phyloP scores from a whole-genome alignment of 2,797 vertebrate species.

The Paedocypris micromegethes region DNA sequence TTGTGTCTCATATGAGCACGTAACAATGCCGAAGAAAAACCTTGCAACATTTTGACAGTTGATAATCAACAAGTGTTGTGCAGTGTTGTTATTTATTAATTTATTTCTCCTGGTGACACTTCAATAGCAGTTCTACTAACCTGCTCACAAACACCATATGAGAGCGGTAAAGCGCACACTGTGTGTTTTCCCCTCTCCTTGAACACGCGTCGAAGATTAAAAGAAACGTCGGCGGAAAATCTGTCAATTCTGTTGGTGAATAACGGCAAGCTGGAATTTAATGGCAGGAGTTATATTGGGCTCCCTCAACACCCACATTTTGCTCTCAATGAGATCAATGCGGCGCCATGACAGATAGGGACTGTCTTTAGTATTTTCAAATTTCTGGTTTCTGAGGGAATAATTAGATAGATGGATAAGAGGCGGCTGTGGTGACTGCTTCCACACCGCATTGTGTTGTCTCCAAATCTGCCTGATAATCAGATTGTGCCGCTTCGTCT shows the following conservation, averaged over 20 bases:
- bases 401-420: conserved; percentile 80
- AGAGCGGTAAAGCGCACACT: conserved; percentile 66
- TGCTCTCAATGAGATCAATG: conserved; percentile 79
- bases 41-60: conserved; percentile 58
- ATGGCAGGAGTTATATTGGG: conserved; percentile 78
- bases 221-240: conserved; percentile 77
- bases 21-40: conserved; percentile 20
- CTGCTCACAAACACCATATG: conserved; percentile 71
- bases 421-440: conserved; percentile 70
- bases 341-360: conserved; percentile 72
- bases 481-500: conserved; percentile 66
- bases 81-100: conserved; percentile 62
- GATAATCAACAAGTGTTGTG: conserved; percentile 76
- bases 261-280: conserved; percentile 75
- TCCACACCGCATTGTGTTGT: conserved; percentile 66
- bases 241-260: conserved; percentile 78
- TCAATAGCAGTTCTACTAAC: conserved; percentile 74
- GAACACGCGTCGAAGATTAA: conserved; percentile 80
- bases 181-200: conserved; percentile 62
- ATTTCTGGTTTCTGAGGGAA: conserved; percentile 81
- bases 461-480: conserved; percentile 72
- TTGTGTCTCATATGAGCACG: conserved; percentile 46
- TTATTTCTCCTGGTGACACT: conserved; percentile 58
- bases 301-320: conserved; percentile 75
- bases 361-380: conserved; percentile 79